These are phyloP conservation scores for Harpagifer antarcticus DNA, from an alignment of 2,797 vertebrate genomes.

Conservation along the genomic window DNA sequence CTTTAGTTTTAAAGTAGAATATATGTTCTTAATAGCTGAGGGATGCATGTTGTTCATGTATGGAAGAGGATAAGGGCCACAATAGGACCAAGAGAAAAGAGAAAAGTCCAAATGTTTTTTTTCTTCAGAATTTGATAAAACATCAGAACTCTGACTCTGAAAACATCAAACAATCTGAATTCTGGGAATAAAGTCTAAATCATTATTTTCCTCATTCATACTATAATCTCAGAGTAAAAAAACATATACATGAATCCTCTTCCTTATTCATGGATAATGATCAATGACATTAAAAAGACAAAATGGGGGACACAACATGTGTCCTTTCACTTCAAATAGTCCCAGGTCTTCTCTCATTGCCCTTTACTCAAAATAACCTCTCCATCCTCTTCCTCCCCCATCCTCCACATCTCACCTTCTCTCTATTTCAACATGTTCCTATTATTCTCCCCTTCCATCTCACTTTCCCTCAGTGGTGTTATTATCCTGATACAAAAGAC, in stretches of 20 bases:
- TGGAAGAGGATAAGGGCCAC: no score
- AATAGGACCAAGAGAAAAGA: no score
- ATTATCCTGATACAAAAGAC: slow-evolving; percentile 39
- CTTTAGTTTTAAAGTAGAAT: no score
- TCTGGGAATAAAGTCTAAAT: no score
- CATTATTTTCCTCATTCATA: no score
- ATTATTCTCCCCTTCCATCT: slow-evolving; percentile 9
- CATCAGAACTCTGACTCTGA: no score
- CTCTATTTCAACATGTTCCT: slow-evolving; percentile 24
- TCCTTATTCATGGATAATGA: slow-evolving; percentile 6
- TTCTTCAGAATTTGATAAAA: no score
- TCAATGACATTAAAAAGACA: neutral
- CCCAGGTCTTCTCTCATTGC: slow-evolving; percentile 16
- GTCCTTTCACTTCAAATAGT: slow-evolving; percentile 27
- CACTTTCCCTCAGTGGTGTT: slow-evolving; percentile 4
- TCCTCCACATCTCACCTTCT: slow-evolving; percentile 8
- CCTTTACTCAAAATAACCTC: slow-evolving; percentile 52
- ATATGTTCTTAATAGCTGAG: neutral
- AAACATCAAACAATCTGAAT: no score
- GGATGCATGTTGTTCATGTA: neutral
- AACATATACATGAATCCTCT: no score
- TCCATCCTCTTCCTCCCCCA: slow-evolving; percentile 14
- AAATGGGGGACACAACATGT: neutral
- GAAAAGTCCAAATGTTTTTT: no score
- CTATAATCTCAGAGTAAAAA: no score